phyloP scores from a whole-genome alignment of 30 jellyfish, hydroid and myxozoan genomes.

The Chrysaora quinquecirrha region DNA sequence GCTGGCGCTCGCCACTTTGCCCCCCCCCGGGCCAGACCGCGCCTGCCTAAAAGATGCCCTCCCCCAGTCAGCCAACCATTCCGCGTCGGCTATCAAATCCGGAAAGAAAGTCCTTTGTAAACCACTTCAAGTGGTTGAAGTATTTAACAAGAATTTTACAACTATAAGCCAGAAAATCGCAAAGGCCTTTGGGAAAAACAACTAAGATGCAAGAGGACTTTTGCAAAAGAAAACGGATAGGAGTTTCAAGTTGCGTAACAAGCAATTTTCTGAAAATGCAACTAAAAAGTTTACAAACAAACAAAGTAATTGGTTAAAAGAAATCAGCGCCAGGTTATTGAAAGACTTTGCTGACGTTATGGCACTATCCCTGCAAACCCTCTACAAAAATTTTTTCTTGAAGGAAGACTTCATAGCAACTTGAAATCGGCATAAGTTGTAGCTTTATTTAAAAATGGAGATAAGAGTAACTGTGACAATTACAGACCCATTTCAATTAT shows the following conservation, averaged over 20 bases:
- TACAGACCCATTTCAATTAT: slow-evolving; percentile 57
- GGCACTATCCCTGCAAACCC: slow-evolving; percentile 74
- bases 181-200: slow-evolving; percentile 58
- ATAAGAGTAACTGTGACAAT: slow-evolving; percentile 44
- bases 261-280: slow-evolving; percentile 67
- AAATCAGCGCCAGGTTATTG: slow-evolving; percentile 61
- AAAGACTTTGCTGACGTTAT: slow-evolving; percentile 69
- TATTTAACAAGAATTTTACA: slow-evolving; percentile 29
- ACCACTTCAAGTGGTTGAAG: slow-evolving; percentile 53
- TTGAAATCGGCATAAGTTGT: too few relatives aligned
- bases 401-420: slow-evolving; percentile 30
- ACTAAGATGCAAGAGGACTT: slow-evolving; percentile 37
- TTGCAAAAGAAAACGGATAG: slow-evolving; percentile 62
- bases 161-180: slow-evolving; percentile 69
- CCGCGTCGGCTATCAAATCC: slow-evolving; percentile 53
- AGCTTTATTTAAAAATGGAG: slow-evolving; percentile 24
- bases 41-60: slow-evolving; percentile 55
- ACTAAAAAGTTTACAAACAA: slow-evolving; percentile 52
- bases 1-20: too few relatives aligned
- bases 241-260: slow-evolving; percentile 67
- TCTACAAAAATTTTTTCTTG: slow-evolving; percentile 50
- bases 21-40: too few relatives aligned
- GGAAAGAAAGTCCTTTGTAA: slow-evolving; percentile 26
- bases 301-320: slow-evolving; percentile 65
- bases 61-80: slow-evolving; percentile 54